A percentile compares a stretch with the other conserved stretches of the same genome.
These are phyloP conservation scores for Patagioenas fasciata DNA, from an alignment of 2,113 vertebrate genomes.

Conservation along the genomic window DNA sequence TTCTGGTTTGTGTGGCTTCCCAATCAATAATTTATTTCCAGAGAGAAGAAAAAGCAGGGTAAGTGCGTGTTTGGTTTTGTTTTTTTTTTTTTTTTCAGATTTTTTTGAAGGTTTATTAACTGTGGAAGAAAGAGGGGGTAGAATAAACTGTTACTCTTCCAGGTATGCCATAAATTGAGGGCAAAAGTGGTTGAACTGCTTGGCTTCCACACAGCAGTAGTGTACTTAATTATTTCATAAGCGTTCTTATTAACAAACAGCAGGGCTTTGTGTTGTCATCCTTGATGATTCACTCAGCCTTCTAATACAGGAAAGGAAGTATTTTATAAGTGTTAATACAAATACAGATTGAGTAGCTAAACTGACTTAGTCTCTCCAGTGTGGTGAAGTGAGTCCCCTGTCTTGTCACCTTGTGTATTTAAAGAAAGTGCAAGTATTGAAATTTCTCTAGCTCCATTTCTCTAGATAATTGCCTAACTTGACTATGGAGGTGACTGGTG, in stretches of 20 bases:
- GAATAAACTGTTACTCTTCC: neutral
- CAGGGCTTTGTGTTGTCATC: neutral
- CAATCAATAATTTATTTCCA: neutral
- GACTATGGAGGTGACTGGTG: neutral
- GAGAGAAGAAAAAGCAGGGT: neutral
- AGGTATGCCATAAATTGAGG: neutral
- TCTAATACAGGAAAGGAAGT: neutral
- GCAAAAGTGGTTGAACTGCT: neutral
- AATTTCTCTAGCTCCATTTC: neutral
- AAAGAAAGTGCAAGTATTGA: neutral
- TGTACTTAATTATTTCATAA: neutral
- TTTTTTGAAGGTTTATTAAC: neutral
- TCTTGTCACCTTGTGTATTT: neutral
- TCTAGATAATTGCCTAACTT: neutral
- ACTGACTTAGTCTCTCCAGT: neutral
- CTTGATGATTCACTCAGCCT: neutral
- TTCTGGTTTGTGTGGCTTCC: neutral
- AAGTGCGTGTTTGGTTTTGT: neutral
- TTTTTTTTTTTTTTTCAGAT: too few species aligned
- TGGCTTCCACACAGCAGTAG: neutral
- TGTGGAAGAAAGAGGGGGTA: neutral
- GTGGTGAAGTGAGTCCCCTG: neutral
- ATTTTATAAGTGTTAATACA: neutral
- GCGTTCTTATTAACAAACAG: neutral
- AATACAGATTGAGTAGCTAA: neutral